Percentiles rank a stretch among this genome's conserved stretches.
Evolutionary conservation across 2,888 invertebrate species (phyloP).

Genomic region (Platycnemis pennipes): DNA sequence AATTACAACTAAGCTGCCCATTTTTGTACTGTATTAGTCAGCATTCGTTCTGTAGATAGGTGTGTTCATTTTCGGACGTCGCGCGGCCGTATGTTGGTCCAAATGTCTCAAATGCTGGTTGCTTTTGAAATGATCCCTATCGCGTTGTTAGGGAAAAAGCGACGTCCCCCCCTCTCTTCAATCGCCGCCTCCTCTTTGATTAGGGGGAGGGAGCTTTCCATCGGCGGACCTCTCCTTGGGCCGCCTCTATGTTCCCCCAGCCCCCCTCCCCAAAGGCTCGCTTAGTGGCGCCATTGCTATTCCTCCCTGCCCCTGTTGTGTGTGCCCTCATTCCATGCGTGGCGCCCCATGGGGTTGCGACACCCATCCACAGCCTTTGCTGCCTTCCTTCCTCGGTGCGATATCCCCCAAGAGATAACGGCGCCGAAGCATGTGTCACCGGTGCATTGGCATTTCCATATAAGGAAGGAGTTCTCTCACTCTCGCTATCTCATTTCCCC

Average conservation of each 20-base stretch:
- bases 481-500: background rate
- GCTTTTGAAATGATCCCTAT: background rate
- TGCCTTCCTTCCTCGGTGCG: slow-evolving; percentile 44
- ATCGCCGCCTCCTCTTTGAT: background rate
- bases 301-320: background rate
- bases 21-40: no score
- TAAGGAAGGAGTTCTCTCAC: slow-evolving; percentile 20
- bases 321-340: background rate
- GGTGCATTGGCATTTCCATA: slow-evolving; percentile 64
- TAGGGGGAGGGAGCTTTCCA: background rate
- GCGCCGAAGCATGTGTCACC: slow-evolving; percentile 42
- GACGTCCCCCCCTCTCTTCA: background rate
- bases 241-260: background rate
- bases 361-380: background rate
- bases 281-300: slow-evolving; percentile 3
- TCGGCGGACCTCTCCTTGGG: background rate
- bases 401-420: slow-evolving; percentile 57
- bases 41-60: no score
- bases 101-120: background rate
- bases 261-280: background rate
- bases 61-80: background rate
- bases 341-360: background rate
- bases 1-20: no score
- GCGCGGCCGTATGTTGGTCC: background rate
- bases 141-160: background rate